Conservation (phyloP, 2,888 invertebrate species). For the Autographa pulchrina region DNA sequence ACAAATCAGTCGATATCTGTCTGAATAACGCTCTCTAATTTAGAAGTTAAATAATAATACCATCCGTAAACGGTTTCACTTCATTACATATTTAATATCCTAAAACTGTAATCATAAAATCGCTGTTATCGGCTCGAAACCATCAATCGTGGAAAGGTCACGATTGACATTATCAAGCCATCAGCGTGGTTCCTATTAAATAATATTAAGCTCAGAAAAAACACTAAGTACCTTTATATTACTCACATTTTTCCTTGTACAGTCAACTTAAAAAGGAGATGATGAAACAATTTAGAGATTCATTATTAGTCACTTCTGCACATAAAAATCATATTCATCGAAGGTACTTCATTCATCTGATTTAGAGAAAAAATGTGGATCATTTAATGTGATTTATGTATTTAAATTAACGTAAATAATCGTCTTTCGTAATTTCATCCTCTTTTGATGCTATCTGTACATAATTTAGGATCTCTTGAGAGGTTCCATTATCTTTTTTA, state of each 20-base stretch:
- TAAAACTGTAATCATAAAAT: background rate
- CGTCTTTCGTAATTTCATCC: background rate
- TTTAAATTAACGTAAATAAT: no score
- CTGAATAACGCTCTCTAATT: no score
- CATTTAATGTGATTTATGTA: no score
- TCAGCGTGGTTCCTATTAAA: background rate
- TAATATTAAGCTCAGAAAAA: background rate
- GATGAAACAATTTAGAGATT: background rate
- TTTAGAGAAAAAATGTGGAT: no score
- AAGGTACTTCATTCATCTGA: no score
- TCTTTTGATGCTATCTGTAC: background rate
- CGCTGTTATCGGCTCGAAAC: background rate
- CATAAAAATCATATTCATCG: no score
- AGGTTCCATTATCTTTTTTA: background rate
- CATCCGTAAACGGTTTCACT: background rate
- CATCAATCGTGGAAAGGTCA: background rate
- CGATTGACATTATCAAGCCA: slow-evolving; percentile 5
- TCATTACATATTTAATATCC: background rate
- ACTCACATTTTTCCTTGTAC: background rate
- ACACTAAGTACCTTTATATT: background rate
- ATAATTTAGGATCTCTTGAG: background rate
- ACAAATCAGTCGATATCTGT: no score
- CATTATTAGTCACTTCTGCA: background rate
- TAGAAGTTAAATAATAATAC: no score
- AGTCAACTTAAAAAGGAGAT: background rate